Conservation (phyloP, 2,113 vertebrate genomes). For the Serilophus lunatus region DNA sequence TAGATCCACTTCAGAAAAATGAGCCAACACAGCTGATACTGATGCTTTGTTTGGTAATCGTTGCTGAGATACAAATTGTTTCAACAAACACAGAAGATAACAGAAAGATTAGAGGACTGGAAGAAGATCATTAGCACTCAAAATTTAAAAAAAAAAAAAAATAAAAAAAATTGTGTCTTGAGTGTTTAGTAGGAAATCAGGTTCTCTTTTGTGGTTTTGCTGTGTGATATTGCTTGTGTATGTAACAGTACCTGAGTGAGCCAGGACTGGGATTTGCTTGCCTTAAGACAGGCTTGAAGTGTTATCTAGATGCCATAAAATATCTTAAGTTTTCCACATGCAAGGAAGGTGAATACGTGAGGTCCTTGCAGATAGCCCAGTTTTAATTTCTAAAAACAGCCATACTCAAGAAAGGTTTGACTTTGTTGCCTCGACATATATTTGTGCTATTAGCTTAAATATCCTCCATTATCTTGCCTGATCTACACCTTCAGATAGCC, state of each 20-base stretch:
- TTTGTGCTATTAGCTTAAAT: not conserved
- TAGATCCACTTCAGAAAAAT: slow-evolving; percentile 40
- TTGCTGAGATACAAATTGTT: slow-evolving; percentile 56
- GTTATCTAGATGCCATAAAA: not conserved
- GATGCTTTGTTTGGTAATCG: slow-evolving; percentile 48
- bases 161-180: not conserved
- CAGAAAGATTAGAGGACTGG: not conserved
- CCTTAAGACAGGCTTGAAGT: not conserved
- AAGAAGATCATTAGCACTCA: not conserved
- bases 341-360: not conserved
- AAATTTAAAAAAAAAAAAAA: too few species aligned
- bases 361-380: not conserved
- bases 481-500: not conserved
- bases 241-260: not conserved
- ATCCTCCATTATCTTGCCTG: not conserved
- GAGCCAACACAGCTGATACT: slow-evolving; percentile 46
- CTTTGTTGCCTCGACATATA: not conserved
- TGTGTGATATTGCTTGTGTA: not conserved
- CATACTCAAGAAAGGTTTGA: not conserved
- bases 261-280: not conserved
- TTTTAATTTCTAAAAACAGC: not conserved
- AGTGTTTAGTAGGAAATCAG: not conserved
- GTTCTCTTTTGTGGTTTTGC: not conserved
- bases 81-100: slow-evolving; percentile 44
- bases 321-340: not conserved